Conservation (phyloP, 2,113 vertebrate genomes). For the Oreochromis niloticus region DNA sequence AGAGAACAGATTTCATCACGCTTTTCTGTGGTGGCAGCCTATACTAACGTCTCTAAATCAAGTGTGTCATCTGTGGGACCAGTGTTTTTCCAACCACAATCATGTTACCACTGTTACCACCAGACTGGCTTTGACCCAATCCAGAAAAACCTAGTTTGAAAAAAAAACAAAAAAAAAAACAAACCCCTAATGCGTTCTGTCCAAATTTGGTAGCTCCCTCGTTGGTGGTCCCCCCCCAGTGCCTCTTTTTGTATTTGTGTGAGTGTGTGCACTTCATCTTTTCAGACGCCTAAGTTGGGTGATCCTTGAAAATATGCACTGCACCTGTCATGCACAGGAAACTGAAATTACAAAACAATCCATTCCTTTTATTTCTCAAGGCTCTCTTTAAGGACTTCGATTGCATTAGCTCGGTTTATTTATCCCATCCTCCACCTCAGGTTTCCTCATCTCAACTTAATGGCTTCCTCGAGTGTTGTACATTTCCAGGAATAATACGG, state of each 20-base stretch:
- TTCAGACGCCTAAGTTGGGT: constrained; percentile 20
- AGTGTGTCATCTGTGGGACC: constrained; percentile 44
- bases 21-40: constrained; percentile 28
- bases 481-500: constrained; percentile 53
- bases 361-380: not conserved
- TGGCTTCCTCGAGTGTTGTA: constrained; percentile 34
- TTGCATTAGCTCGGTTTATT: constrained; percentile 27
- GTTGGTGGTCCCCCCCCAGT: constrained; percentile 56
- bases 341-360: constrained; percentile 16
- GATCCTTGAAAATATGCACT: constrained; percentile 48
- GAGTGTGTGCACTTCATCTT: constrained; percentile 42
- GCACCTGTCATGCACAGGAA: constrained; percentile 60
- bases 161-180: not conserved
- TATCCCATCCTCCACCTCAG: constrained; percentile 31
- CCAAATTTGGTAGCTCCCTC: constrained; percentile 67
- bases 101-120: constrained; percentile 28
- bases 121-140: constrained; percentile 52
- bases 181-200: constrained; percentile 19
- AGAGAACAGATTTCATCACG: constrained; percentile 43
- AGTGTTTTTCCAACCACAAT: constrained; percentile 56
- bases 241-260: constrained; percentile 54
- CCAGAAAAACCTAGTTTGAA: constrained; percentile 48
- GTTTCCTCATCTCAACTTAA: constrained; percentile 37
- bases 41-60: constrained; percentile 51
- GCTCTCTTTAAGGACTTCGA: constrained; percentile 15